These are phyloP conservation scores for Apocrypta bakeri DNA, from an alignment of 1,140 invertebrate genomes.

Conservation along the genomic window DNA sequence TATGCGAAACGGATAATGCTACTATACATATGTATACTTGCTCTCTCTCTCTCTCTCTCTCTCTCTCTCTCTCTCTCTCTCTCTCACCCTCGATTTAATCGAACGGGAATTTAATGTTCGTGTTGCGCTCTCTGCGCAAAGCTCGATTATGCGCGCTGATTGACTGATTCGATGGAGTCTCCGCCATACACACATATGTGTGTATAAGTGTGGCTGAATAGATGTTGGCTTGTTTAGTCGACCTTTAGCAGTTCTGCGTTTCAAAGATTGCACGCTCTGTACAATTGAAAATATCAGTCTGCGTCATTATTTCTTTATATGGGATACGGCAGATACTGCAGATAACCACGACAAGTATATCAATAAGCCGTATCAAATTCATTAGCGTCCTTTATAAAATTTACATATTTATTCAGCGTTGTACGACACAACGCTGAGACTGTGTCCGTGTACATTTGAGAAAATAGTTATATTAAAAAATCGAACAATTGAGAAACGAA, in stretches of 20 bases:
- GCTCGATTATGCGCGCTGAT: neutral
- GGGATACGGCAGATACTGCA: too few relatives aligned
- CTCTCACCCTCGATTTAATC: conserved; percentile 12
- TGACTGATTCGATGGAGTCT: neutral
- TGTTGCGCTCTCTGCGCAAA: neutral
- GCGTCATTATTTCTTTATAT: too few relatives aligned
- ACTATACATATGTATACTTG: neutral
- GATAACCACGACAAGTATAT: neutral
- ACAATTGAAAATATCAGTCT: too few relatives aligned
- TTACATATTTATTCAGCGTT: neutral
- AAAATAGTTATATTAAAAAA: too few relatives aligned
- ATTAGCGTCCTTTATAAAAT: neutral
- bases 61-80: neutral
- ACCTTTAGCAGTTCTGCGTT: neutral
- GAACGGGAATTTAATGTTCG: conserved; percentile 14
- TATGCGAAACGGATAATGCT: neutral
- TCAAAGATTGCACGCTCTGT: neutral
- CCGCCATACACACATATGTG: neutral
- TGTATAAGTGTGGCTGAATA: too few relatives aligned
- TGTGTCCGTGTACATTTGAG: too few relatives aligned
- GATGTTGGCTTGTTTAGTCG: neutral
- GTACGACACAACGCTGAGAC: too few relatives aligned
- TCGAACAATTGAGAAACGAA: too few relatives aligned
- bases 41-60: neutral
- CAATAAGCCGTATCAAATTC: too few relatives aligned